Percentiles rank a stretch among this genome's conserved stretches.
Conservation (phyloP, 1,140 invertebrate genomes). For the Drosophila subpulchrella region DNA sequence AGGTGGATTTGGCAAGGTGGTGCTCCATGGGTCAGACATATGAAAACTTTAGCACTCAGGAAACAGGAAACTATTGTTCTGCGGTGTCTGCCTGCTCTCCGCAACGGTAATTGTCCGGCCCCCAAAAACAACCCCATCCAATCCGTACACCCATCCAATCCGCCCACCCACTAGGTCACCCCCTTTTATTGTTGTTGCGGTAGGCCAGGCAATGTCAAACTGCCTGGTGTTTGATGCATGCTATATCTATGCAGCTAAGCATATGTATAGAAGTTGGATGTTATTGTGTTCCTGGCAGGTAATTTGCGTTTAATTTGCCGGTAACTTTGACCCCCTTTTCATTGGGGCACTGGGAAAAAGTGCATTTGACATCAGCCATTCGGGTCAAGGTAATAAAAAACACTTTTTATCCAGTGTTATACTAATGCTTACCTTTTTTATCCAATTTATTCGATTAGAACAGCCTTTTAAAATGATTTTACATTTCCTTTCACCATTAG, state of each 20-base stretch:
- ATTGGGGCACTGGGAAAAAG: constrained; percentile 4
- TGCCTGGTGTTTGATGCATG: constrained; percentile 56
- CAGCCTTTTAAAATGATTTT: too few species aligned
- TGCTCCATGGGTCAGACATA: constrained; percentile 37
- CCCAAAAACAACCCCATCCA: not conserved
- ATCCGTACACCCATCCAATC: not conserved
- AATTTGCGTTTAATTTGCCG: constrained; percentile 47
- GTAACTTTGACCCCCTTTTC: constrained; percentile 43
- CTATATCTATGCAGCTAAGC: constrained; percentile 15
- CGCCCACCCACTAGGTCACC: constrained; percentile 10
- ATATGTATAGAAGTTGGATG: not conserved
- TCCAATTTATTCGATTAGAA: not conserved
- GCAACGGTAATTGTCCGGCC: constrained; percentile 54
- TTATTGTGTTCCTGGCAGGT: constrained; percentile 42
- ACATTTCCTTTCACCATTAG: too few species aligned
- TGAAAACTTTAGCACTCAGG: constrained; percentile 66
- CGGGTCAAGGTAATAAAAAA: constrained; percentile 17
- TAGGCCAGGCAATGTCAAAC: constrained; percentile 47
- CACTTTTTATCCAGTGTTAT: not conserved
- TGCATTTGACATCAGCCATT: constrained; percentile 26
- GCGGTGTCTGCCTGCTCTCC: constrained; percentile 48
- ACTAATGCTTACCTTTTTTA: not conserved
- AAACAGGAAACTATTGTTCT: constrained; percentile 67
- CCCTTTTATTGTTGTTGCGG: constrained; percentile 39
- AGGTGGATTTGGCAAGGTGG: not conserved